Base-by-base conservation (phyloP, 1,140 invertebrate species). In the Drosophila nannoptera region DNA sequence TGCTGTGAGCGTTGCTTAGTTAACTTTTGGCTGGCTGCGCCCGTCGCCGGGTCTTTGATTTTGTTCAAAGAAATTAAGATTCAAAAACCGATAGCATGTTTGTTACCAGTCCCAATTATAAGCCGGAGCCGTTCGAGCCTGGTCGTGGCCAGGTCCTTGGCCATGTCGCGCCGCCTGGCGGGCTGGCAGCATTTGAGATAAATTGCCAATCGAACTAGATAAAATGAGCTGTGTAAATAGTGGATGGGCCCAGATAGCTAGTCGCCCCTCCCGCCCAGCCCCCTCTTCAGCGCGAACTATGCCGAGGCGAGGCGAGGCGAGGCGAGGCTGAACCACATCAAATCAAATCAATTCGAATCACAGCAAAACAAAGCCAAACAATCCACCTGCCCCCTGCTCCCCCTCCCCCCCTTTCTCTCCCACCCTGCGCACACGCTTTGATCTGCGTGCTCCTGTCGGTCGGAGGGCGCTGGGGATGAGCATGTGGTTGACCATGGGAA, bases 121-220 rank as follows among this genome's bases (percentile, higher is more conserved):
- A 68, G 63, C 52, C 59, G 38, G 58, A 5, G 35, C 35, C 12
- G 22, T 22, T 22, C 1, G 22, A 9, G 35, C 31, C 52, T 45
- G n/a, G 31, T 7, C 22, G 16, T 7, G 7, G 31, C n/a, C 11
- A 16, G 32, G 29, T 29, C 38, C 38, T 43, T 42, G 60, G 66
- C 62, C 50, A 45, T 1, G 22, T 22, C 22, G 49, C 53, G 60
- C 45, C 64, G 16, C 5, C 62, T 22, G 22, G 22, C 36, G 40
- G 16, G 42, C 61, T 42, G 63, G 53, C 52, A 46, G 60, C 75
- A 78, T 78, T 83, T 69, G 38, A 86, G 67, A 86, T 86, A 86
- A 86, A 86, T 86, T 84, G 81, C 81, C 81, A 86, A 86, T 86
- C 81, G 81, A 86, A 86, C 70, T 72, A 86, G 81, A 86, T 86